Percentiles rank a stretch among this genome's conserved stretches.
Evolutionary conservation across 2,888 invertebrate genomes (phyloP).

Genomic region (Drosophila gaucha): DNA sequence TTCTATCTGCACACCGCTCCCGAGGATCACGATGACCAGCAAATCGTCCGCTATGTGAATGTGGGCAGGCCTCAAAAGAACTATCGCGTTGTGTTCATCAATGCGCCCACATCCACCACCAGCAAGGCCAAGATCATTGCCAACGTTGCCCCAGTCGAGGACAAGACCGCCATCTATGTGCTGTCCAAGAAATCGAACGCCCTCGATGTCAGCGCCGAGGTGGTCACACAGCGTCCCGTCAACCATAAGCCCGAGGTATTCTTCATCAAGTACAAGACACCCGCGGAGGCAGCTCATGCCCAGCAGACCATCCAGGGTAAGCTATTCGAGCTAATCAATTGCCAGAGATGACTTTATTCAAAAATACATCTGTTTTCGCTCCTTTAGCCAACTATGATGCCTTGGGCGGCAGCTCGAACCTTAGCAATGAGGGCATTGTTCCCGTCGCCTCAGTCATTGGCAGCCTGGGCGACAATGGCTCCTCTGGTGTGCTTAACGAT

Average conservation of each 20-base stretch:
- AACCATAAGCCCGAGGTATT: constrained; percentile 83
- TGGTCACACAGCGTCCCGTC: constrained; percentile 77
- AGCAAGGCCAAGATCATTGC: constrained; percentile 81
- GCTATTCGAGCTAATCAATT: background rate
- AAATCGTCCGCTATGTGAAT: constrained; percentile 81
- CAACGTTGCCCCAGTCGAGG: constrained; percentile 82
- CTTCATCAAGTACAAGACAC: constrained; percentile 84
- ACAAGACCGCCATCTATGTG: constrained; percentile 84
- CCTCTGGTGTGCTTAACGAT: constrained; percentile 63
- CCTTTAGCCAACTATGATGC: constrained; percentile 81
- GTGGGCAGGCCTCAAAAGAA: constrained; percentile 82
- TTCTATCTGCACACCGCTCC: constrained; percentile 83
- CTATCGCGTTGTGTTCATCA: constrained; percentile 83
- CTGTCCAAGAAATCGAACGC: constrained; percentile 82
- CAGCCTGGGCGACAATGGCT: constrained; percentile 69
- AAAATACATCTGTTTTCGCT: no score
- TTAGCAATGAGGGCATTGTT: constrained; percentile 77
- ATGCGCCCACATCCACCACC: constrained; percentile 80
- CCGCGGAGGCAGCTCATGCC: constrained; percentile 82
- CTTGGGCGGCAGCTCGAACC: constrained; percentile 76
- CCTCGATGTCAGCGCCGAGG: constrained; percentile 79
- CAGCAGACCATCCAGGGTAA: constrained; percentile 83
- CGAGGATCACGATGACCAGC: constrained; percentile 82
- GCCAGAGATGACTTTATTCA: background rate
- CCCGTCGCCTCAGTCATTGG: constrained; percentile 81